These are phyloP conservation scores for Epinotia brunnichana DNA, from an alignment of 2,888 invertebrate genomes.

Conservation along the genomic window DNA sequence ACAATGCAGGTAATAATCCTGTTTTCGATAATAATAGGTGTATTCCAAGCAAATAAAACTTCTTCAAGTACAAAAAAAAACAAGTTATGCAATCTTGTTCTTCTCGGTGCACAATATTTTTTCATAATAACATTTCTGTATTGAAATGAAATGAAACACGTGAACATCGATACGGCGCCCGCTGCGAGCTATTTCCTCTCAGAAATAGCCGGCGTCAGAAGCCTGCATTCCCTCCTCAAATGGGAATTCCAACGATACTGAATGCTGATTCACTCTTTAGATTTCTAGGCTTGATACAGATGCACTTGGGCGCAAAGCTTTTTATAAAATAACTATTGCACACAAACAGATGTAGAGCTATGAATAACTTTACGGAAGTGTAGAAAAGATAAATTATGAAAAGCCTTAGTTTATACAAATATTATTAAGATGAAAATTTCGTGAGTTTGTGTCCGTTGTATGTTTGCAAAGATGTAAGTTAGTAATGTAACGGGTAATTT, in stretches of 20 bases:
- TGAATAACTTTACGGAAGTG: too few species aligned
- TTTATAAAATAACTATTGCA: not conserved
- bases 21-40: too few species aligned
- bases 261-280: slow-evolving; percentile 22
- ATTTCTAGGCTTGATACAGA: slow-evolving; percentile 22
- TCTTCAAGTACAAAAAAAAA: not conserved
- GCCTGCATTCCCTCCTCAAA: slow-evolving; percentile 12
- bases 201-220: slow-evolving; percentile 14
- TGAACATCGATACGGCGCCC: slow-evolving; percentile 13
- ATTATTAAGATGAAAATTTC: too few species aligned
- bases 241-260: slow-evolving; percentile 27
- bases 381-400: too few species aligned
- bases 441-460: too few species aligned
- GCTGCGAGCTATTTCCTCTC: slow-evolving; percentile 31
- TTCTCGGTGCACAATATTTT: slow-evolving; percentile 3
- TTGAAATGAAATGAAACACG: slow-evolving; percentile 19
- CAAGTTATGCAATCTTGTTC: not conserved
- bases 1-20: too few species aligned
- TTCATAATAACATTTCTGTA: slow-evolving; percentile 15
- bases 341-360: not conserved
- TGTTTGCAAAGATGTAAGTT: too few species aligned
- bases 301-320: not conserved
- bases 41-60: not conserved
- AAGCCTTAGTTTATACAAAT: too few species aligned
- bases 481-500: too few species aligned